A percentile compares a stretch with the other conserved stretches of the same genome.
Evolutionary conservation across 2,888 invertebrate species (phyloP).

Genomic region (Hanleya hanleyi): DNA sequence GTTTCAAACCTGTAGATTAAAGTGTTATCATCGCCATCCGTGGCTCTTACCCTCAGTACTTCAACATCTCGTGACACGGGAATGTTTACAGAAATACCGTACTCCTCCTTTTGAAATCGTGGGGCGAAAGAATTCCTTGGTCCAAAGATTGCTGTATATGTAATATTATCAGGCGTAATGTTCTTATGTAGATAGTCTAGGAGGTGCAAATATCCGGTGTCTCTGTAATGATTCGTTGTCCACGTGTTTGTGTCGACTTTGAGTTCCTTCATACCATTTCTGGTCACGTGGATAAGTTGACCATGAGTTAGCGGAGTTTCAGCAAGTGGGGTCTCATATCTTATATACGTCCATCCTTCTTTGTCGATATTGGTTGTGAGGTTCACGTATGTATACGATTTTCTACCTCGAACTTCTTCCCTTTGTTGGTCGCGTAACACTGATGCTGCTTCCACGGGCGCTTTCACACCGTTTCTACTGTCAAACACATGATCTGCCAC

Average conservation of each 20-base stretch:
- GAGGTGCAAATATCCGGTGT: slow-evolving; percentile 30
- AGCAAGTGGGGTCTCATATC: slow-evolving; percentile 33
- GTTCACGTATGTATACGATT: slow-evolving; percentile 23
- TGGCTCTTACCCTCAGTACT: no score
- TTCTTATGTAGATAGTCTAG: no score
- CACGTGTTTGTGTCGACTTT: slow-evolving; percentile 34
- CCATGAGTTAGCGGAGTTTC: background rate
- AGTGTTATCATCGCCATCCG: no score
- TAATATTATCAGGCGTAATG: background rate
- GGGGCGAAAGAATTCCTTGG: slow-evolving; percentile 31
- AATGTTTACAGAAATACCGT: background rate
- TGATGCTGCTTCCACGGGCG: no score
- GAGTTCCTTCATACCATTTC: slow-evolving; percentile 21
- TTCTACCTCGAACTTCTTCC: no score
- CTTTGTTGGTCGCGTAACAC: no score
- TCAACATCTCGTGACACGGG: no score
- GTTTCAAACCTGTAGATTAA: no score
- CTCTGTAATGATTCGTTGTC: slow-evolving; percentile 36
- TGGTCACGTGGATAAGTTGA: slow-evolving; percentile 16
- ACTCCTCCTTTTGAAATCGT: slow-evolving; percentile 8
- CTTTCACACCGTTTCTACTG: slow-evolving; percentile 37
- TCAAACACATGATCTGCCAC: slow-evolving; percentile 42
- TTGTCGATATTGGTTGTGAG: slow-evolving; percentile 10
- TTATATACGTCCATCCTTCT: slow-evolving; percentile 25
- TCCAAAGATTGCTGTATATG: slow-evolving; percentile 30